Evolutionary conservation across 2,113 vertebrate genomes (phyloP).

Genomic region (Xiphorhynchus elegans): DNA sequence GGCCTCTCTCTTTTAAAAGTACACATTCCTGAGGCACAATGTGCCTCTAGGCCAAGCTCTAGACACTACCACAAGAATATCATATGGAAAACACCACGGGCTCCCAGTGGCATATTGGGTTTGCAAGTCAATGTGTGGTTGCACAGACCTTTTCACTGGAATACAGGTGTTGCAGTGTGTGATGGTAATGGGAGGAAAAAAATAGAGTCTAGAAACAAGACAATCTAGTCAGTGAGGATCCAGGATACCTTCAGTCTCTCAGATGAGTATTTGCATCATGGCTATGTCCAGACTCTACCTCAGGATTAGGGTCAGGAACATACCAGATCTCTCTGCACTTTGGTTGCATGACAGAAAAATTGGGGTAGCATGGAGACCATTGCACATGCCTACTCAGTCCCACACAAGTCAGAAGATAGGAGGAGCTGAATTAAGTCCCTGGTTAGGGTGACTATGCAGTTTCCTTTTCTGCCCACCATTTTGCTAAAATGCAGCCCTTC

Average conservation of each 20-base stretch:
- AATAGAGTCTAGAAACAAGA: not conserved
- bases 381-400: not conserved
- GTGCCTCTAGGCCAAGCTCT: not conserved
- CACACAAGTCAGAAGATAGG: not conserved
- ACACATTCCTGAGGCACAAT: fast-evolving
- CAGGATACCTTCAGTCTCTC: not conserved
- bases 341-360: not conserved
- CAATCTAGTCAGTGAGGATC: not conserved
- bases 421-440: not conserved
- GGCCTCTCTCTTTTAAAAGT: not conserved
- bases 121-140: not conserved
- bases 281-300: not conserved
- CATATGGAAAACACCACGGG: not conserved
- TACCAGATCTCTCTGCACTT: not conserved
- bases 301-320: not conserved
- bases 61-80: not conserved
- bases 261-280: not conserved
- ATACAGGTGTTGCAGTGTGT: not conserved
- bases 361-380: not conserved
- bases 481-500: not conserved
- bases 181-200: not conserved
- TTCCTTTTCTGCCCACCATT: not conserved
- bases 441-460: not conserved
- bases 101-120: fast-evolving
- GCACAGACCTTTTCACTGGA: not conserved